phyloP scores from a whole-genome alignment of 2,797 vertebrate species.

The Crax fasciolata region DNA sequence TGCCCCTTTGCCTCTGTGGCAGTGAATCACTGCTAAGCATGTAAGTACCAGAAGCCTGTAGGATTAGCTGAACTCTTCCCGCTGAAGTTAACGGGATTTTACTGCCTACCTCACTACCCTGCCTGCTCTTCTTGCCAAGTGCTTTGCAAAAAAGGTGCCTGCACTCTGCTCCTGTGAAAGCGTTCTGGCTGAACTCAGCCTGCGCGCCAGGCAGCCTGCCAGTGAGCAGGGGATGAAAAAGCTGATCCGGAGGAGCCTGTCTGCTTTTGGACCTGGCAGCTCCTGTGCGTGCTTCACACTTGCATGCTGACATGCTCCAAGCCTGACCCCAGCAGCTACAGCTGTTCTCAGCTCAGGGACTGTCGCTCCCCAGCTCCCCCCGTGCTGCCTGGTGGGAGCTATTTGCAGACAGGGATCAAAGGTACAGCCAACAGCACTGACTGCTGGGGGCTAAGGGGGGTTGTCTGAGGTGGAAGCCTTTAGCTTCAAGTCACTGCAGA shows the following conservation, averaged over 20 bases:
- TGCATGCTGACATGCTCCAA: not conserved
- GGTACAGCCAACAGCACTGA: not conserved
- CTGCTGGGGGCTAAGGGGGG: fast-evolving
- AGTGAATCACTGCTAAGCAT: not conserved
- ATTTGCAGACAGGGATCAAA: not conserved
- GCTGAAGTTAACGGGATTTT: not conserved
- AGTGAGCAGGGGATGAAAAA: not conserved
- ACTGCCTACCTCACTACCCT: not conserved
- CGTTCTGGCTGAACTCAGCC: not conserved
- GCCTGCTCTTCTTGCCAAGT: not conserved
- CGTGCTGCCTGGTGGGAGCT: not conserved
- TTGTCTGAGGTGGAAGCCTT: not conserved
- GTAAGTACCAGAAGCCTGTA: not conserved
- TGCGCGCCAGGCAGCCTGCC: not conserved
- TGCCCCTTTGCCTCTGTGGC: not conserved
- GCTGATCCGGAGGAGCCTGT: not conserved
- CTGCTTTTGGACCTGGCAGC: not conserved
- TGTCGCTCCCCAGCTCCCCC: not conserved
- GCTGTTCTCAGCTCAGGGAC: not conserved
- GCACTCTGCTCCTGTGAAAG: not conserved
- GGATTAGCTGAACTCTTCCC: not conserved
- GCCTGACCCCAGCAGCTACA: not conserved
- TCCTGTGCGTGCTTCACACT: not conserved
- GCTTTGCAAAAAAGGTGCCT: not conserved
- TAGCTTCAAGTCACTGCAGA: fast-evolving